These are phyloP conservation scores for Pollenia angustigena DNA, from an alignment of 2,888 invertebrate genomes.

Conservation along the genomic window DNA sequence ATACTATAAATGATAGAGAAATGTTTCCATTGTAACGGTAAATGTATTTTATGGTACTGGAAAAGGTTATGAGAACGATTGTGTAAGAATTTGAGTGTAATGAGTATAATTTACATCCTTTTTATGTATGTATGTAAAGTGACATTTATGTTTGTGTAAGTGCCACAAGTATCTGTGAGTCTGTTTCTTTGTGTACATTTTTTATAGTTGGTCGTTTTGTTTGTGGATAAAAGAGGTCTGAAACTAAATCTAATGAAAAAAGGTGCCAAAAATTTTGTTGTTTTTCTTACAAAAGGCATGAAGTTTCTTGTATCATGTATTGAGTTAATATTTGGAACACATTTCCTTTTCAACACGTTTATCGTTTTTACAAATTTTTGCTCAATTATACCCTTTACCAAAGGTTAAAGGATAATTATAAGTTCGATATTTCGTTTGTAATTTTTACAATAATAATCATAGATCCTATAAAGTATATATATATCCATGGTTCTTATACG, in stretches of 20 bases:
- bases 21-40: neutral
- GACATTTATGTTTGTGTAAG: neutral
- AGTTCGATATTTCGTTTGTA: too few species aligned
- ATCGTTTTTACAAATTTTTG: too few species aligned
- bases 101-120: neutral
- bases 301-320: neutral
- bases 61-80: neutral
- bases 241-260: neutral
- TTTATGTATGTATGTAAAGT: neutral
- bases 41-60: neutral
- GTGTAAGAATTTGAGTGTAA: neutral
- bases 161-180: neutral
- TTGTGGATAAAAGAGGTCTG: neutral
- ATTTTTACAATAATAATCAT: too few species aligned
- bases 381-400: too few species aligned
- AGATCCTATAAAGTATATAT: too few species aligned
- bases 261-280: neutral
- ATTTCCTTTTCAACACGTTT: neutral
- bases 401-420: too few species aligned
- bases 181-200: neutral
- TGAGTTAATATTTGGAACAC: neutral
- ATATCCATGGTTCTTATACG: too few species aligned
- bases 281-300: neutral
- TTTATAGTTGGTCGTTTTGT: neutral
- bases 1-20: neutral